phyloP scores from a whole-genome alignment of 2,113 vertebrate genomes.

The Saimiri boliviensis region DNA sequence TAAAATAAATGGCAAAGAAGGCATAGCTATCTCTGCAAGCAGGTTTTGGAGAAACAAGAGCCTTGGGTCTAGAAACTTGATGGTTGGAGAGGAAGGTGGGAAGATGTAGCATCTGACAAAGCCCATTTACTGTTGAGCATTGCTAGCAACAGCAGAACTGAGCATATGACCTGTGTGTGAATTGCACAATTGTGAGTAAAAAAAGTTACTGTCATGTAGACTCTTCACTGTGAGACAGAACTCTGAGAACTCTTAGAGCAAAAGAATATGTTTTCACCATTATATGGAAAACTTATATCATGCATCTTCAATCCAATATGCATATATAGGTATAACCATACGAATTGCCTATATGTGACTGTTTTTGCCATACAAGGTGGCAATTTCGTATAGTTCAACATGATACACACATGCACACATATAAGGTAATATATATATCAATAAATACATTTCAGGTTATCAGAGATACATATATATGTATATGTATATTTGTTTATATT shows the following conservation, averaged over 20 bases:
- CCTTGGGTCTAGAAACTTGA: not conserved
- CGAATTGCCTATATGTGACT: not conserved
- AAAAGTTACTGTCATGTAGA: not conserved
- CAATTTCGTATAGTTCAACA: not conserved
- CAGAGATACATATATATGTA: not conserved
- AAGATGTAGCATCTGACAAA: not conserved
- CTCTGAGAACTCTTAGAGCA: not conserved
- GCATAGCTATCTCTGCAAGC: not conserved
- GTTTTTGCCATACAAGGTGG: not conserved
- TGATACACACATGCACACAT: not conserved
- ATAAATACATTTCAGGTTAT: not conserved
- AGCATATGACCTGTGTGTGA: not conserved
- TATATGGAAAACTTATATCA: not conserved
- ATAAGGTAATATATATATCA: not conserved
- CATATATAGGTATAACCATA: not conserved
- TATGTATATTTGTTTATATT: not conserved
- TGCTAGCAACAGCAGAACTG: not conserved
- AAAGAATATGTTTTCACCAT: not conserved
- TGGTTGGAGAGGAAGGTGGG: not conserved
- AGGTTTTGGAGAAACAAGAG: not conserved
- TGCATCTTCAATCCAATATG: not conserved
- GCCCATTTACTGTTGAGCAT: no score
- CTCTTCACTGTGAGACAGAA: not conserved
- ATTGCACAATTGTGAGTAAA: not conserved
- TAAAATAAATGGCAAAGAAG: not conserved